Evolutionary conservation across 2,888 invertebrate species (phyloP).

Genomic region (Ophioninae sp.): DNA sequence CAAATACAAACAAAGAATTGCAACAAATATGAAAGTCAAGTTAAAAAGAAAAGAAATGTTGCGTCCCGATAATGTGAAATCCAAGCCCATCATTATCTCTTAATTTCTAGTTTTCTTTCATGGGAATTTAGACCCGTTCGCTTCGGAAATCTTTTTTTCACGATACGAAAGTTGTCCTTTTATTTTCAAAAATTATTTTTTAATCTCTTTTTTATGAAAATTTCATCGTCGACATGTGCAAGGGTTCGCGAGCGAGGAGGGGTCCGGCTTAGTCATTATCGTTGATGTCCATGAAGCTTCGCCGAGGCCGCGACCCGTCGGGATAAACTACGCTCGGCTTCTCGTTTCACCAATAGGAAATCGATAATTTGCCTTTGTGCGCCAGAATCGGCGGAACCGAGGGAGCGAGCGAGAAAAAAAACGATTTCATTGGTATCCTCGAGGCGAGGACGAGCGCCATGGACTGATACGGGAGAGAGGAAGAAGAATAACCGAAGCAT

Average conservation of each 20-base stretch:
- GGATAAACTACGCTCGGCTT: conserved; percentile 64
- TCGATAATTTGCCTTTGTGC: conserved; percentile 67
- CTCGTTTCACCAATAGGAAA: conserved; percentile 67
- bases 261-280: conserved; percentile 19
- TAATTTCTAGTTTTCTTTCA: no score
- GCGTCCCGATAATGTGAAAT: no score
- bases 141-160: not conserved
- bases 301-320: conserved; percentile 58
- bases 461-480: conserved; percentile 9
- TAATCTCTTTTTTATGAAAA: conserved; percentile 9
- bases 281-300: conserved; percentile 25
- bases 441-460: conserved; percentile 35
- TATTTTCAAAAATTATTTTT: not conserved
- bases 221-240: not conserved
- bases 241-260: conserved; percentile 34
- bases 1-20: no score
- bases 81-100: no score
- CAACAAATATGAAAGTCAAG: no score
- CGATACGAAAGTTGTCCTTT: not conserved
- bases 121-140: not conserved
- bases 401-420: conserved; percentile 11
- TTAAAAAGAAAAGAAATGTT: no score
- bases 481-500: conserved; percentile 17
- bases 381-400: conserved; percentile 34
- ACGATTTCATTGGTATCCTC: conserved; percentile 23